Percentiles rank a stretch among this genome's conserved stretches.
Evolutionary conservation across 1,140 invertebrate species (phyloP).

Genomic region (Tetramorium parvispinum): DNA sequence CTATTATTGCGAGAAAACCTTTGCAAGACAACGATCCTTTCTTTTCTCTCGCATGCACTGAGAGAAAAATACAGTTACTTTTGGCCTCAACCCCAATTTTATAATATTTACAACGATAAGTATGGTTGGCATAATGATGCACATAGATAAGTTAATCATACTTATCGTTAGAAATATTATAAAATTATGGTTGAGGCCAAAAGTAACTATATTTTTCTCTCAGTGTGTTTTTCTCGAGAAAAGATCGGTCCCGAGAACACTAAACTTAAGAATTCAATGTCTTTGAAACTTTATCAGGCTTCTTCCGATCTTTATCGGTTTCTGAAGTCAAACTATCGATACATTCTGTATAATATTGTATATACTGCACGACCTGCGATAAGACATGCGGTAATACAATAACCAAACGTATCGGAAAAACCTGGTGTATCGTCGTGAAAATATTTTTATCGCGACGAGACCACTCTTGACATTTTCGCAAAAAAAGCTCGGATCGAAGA

Average conservation of each 20-base stretch:
- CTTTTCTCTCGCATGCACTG: no score
- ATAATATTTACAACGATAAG: no score
- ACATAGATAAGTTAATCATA: no score
- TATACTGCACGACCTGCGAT: not conserved
- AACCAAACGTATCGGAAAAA: not conserved
- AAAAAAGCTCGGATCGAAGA: conserved; percentile 28
- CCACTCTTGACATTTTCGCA: conserved; percentile 27
- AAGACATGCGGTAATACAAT: not conserved
- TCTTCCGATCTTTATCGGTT: not conserved
- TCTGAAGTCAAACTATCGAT: not conserved
- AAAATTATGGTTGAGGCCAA: no score
- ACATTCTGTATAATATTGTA: not conserved
- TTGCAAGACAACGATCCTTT: not conserved
- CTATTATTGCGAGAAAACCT: not conserved
- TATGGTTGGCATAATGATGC: no score
- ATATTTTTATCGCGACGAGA: not conserved
- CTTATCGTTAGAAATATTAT: no score
- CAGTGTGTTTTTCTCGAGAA: not conserved
- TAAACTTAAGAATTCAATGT: not conserved
- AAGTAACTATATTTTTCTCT: no score
- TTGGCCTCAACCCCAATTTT: no score
- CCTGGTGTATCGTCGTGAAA: not conserved
- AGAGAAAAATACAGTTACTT: no score
- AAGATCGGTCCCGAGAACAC: no score
- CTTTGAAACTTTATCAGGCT: not conserved